A percentile compares a stretch with the other conserved stretches of the same genome.
phyloP scores from a whole-genome alignment of 1,140 invertebrate species.

The Sarcophaga bullata region DNA sequence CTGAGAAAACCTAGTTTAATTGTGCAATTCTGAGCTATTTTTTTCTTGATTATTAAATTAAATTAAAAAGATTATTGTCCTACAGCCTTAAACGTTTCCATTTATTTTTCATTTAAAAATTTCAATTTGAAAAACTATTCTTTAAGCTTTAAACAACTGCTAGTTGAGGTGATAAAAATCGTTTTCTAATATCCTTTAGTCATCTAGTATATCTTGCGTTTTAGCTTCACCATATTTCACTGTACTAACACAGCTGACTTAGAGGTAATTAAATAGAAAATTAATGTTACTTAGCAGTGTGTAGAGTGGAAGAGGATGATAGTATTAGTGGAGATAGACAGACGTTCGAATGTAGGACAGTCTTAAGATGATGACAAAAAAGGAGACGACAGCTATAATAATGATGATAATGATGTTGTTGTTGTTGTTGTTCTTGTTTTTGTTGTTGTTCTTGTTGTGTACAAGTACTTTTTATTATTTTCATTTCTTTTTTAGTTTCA shows the following conservation, averaged over 20 bases:
- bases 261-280: background rate
- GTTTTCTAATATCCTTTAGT: no score
- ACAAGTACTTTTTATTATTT: background rate
- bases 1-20: no score
- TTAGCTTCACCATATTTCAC: no score
- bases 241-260: background rate
- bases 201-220: no score
- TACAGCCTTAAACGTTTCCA: no score
- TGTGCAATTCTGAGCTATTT: no score
- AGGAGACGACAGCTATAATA: background rate
- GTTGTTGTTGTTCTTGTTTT: background rate
- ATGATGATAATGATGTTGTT: background rate
- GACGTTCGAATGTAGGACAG: background rate
- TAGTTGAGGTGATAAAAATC: no score
- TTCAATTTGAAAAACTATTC: no score
- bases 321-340: background rate
- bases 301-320: background rate
- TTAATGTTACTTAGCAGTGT: background rate
- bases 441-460: background rate
- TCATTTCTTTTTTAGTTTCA: background rate
- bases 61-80: no score
- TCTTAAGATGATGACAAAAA: background rate
- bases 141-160: no score
- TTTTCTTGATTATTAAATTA: no score
- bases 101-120: no score